Conservation (phyloP, 92 coral and sea anemone genomes). For the Palythoa caribaeorum region DNA sequence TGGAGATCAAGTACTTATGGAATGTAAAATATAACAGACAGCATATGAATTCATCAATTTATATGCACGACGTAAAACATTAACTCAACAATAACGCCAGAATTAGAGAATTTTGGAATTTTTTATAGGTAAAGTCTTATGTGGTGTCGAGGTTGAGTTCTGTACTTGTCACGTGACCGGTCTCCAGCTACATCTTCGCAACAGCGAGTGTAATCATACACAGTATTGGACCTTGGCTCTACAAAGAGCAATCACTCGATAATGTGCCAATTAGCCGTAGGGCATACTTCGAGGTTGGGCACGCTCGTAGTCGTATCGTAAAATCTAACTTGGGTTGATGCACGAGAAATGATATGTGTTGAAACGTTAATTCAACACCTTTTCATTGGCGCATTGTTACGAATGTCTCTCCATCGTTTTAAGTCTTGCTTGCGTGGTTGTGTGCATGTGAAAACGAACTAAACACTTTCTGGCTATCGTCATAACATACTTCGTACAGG, state of each 20-base stretch:
- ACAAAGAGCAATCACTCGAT: slow-evolving; percentile 24
- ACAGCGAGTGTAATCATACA: not conserved
- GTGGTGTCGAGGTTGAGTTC: not conserved
- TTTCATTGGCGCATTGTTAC: slow-evolving; percentile 2
- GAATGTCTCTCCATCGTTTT: not conserved
- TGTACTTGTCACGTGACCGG: slow-evolving; percentile 10
- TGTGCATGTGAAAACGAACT: slow-evolving; percentile 19
- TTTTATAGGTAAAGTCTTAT: not conserved
- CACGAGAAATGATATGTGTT: slow-evolving; percentile 15
- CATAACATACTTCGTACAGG: not conserved
- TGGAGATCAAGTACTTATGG: too few relatives aligned
- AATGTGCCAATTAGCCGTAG: not conserved
- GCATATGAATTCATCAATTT: too few relatives aligned
- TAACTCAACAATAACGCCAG: too few relatives aligned
- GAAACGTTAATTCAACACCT: slow-evolving; percentile 27
- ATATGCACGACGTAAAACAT: too few relatives aligned
- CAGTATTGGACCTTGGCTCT: not conserved
- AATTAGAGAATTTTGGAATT: not conserved
- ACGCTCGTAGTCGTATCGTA: slow-evolving; percentile 4
- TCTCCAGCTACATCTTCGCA: not conserved
- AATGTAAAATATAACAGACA: too few relatives aligned
- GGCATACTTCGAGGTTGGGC: slow-evolving; percentile 6
- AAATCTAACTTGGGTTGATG: slow-evolving; percentile 13
- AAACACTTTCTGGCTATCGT: not conserved
- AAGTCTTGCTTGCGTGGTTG: not conserved